Conservation (phyloP, 1,140 invertebrate genomes). For the Leptopilina boulardi region DNA sequence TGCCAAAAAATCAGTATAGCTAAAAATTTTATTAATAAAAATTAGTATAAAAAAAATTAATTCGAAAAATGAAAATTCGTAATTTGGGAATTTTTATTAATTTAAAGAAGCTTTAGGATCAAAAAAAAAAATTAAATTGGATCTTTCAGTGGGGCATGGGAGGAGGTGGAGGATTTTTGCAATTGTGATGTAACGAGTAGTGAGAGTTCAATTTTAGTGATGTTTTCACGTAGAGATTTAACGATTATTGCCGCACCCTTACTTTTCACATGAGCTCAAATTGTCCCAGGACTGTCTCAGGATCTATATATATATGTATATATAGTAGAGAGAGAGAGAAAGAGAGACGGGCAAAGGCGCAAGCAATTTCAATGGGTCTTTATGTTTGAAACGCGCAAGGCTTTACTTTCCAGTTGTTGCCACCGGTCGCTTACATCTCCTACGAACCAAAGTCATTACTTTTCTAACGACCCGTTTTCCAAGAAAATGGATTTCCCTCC, state of each 20-base stretch:
- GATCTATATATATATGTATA: no score
- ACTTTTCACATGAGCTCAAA: constrained; percentile 45
- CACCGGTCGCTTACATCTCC: constrained; percentile 40
- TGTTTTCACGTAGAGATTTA: constrained; percentile 39
- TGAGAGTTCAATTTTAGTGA: constrained; percentile 18
- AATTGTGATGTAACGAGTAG: constrained; percentile 6
- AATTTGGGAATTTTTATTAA: no score
- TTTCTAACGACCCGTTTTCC: constrained; percentile 6
- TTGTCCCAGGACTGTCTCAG: constrained; percentile 26
- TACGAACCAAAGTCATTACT: constrained; percentile 6
- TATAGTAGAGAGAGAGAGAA: no score
- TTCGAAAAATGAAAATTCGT: no score
- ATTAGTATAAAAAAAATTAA: no score
- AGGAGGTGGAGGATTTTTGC: no score
- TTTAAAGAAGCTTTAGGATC: no score
- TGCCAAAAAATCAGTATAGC: no score
- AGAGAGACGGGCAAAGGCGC: constrained; percentile 34
- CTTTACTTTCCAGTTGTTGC: constrained; percentile 41
- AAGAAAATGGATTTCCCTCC: not conserved
- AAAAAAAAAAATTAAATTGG: not conserved
- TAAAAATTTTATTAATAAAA: no score
- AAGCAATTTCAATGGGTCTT: constrained; percentile 41
- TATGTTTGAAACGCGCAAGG: constrained; percentile 41
- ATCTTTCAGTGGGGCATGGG: not conserved
- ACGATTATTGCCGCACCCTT: constrained; percentile 46